These are phyloP conservation scores for Catharus bicknelli DNA, from an alignment of 2,113 vertebrate genomes.

Conservation along the genomic window DNA sequence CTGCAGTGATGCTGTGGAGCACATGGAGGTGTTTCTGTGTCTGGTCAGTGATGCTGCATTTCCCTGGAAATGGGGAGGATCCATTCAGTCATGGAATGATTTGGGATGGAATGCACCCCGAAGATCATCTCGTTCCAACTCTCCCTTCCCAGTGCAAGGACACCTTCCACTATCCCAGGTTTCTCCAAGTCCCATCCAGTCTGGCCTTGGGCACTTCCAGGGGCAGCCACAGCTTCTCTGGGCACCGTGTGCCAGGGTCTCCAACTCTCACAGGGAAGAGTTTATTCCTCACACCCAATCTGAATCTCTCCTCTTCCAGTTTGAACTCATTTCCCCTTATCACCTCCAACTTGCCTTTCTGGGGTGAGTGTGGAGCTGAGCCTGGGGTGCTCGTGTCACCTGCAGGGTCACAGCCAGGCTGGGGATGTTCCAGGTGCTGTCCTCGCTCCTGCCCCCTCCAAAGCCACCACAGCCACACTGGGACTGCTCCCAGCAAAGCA, in stretches of 20 bases:
- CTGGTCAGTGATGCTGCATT: neutral
- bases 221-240: neutral
- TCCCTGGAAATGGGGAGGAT: rapidly evolving
- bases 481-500: neutral
- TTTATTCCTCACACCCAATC: neutral
- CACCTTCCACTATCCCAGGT: neutral
- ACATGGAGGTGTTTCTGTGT: neutral
- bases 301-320: neutral
- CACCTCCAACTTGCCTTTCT: rapidly evolving
- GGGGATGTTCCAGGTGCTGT: neutral
- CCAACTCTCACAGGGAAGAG: rapidly evolving
- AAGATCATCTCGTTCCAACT: neutral
- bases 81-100: neutral
- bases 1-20: rapidly evolving
- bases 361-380: no score
- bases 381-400: rapidly evolving
- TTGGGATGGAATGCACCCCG: neutral
- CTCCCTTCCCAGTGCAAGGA: neutral
- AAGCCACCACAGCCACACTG: rapidly evolving
- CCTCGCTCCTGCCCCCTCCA: neutral
- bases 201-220: neutral
- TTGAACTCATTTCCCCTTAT: neutral
- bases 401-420: neutral
- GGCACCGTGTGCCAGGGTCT: neutral
- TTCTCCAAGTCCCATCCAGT: neutral